A percentile compares a stretch with the other conserved stretches of the same genome.
These are phyloP conservation scores for Lutraria lutraria DNA, from an alignment of 2,888 invertebrate species.

Conservation along the genomic window DNA sequence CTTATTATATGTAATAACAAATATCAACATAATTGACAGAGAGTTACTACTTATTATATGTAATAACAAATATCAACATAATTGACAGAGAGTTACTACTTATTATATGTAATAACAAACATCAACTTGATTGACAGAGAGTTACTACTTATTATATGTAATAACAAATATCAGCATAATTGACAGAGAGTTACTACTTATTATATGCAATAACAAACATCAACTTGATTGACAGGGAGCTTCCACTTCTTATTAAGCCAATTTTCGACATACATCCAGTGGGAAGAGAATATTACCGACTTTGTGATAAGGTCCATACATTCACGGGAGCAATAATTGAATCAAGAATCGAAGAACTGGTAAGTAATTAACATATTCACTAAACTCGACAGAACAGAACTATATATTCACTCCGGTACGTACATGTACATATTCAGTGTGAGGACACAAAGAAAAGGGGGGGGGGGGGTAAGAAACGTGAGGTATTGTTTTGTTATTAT, in stretches of 20 bases:
- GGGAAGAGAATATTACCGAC: slow-evolving; percentile 44
- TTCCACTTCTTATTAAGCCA: slow-evolving; percentile 22
- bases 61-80: background rate
- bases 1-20: background rate
- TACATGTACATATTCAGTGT: no score
- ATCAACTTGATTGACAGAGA: slow-evolving; percentile 7
- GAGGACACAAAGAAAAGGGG: no score
- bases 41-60: background rate
- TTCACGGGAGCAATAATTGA: slow-evolving; percentile 58
- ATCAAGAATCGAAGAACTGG: slow-evolving; percentile 50
- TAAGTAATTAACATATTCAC: no score
- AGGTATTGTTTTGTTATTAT: no score
- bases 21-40: background rate
- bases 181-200: slow-evolving; percentile 20
- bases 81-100: slow-evolving; percentile 22
- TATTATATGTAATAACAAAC: background rate
- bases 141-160: background rate
- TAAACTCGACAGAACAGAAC: no score
- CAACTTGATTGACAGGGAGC: slow-evolving; percentile 17
- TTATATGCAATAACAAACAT: background rate
- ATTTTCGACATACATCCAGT: slow-evolving; percentile 31
- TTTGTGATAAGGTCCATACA: slow-evolving; percentile 55
- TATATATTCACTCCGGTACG: no score
- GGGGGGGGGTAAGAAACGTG: no score
- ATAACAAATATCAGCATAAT: background rate